Conservation (phyloP, 2,113 vertebrate species). For the Channa argus region DNA sequence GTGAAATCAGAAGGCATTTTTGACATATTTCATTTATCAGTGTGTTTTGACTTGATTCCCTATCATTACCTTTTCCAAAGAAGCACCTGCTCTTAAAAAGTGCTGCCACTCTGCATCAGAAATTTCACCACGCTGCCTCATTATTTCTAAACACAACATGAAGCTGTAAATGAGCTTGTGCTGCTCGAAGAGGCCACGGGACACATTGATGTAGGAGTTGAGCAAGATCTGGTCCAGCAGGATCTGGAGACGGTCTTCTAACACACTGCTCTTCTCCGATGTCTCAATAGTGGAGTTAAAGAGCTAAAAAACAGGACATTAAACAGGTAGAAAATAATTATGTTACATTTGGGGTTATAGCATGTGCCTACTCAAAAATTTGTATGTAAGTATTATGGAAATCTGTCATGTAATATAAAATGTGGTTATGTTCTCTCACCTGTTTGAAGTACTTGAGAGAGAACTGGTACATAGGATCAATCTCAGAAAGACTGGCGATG, state of each 20-base stretch:
- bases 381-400: neutral
- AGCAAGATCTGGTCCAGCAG: constrained; percentile 82
- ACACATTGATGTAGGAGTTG: constrained; percentile 79
- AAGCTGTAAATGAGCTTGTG: constrained; percentile 89
- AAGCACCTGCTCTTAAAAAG: constrained; percentile 80
- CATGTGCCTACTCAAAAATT: neutral
- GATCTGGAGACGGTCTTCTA: constrained; percentile 79
- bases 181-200: constrained; percentile 85
- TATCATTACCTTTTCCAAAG: constrained; percentile 82
- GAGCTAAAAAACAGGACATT: constrained; percentile 66
- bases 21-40: neutral
- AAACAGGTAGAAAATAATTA: neutral
- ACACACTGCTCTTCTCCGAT: constrained; percentile 72
- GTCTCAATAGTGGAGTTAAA: constrained; percentile 85
- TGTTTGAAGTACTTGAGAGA: constrained; percentile 92
- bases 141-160: constrained; percentile 85
- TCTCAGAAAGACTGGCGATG: constrained; percentile 86
- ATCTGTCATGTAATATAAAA: neutral
- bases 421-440: constrained; percentile 47
- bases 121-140: constrained; percentile 79
- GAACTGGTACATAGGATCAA: constrained; percentile 89
- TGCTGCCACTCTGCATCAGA: constrained; percentile 83
- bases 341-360: neutral
- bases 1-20: neutral
- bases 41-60: neutral